Conservation (phyloP, 1,140 invertebrate genomes). For the Pogonomyrmex barbatus region DNA sequence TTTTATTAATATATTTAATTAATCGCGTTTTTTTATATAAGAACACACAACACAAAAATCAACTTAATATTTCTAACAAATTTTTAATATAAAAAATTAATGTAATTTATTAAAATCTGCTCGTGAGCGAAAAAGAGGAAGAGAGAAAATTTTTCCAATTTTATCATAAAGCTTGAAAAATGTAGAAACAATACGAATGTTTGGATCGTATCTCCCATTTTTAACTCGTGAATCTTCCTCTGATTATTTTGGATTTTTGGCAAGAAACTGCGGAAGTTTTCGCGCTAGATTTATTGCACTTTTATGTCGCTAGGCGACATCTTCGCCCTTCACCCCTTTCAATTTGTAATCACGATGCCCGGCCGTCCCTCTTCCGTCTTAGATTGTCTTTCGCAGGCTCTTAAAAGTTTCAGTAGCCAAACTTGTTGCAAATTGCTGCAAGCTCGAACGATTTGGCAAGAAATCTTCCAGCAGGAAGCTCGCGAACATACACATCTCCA, state of each 20-base stretch:
- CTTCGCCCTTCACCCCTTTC: not conserved
- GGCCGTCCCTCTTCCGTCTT: not conserved
- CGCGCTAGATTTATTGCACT: slow-evolving; percentile 13
- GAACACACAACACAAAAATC: not conserved
- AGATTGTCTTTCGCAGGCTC: slow-evolving; percentile 28
- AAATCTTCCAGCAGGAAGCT: slow-evolving; percentile 27
- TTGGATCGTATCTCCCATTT: not conserved
- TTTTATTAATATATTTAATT: not conserved
- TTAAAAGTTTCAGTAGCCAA: slow-evolving; percentile 40
- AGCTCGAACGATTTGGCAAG: slow-evolving; percentile 33
- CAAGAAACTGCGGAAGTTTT: slow-evolving; percentile 22
- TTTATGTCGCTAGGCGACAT: not conserved
- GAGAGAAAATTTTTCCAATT: not conserved
- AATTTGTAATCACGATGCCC: slow-evolving; percentile 22
- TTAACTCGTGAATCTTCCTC: not conserved
- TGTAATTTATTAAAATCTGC: not conserved
- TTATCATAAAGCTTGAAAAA: not conserved
- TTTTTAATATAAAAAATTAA: slow-evolving; percentile 2
- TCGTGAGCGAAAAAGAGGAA: not conserved
- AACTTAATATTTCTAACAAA: slow-evolving; percentile 2
- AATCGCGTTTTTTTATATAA: not conserved
- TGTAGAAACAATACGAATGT: not conserved
- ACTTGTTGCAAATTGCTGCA: slow-evolving; percentile 46
- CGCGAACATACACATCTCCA: slow-evolving; percentile 8
- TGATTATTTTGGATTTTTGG: not conserved